phyloP scores from a whole-genome alignment of 2,113 vertebrate species.

The Isichthys henryi region DNA sequence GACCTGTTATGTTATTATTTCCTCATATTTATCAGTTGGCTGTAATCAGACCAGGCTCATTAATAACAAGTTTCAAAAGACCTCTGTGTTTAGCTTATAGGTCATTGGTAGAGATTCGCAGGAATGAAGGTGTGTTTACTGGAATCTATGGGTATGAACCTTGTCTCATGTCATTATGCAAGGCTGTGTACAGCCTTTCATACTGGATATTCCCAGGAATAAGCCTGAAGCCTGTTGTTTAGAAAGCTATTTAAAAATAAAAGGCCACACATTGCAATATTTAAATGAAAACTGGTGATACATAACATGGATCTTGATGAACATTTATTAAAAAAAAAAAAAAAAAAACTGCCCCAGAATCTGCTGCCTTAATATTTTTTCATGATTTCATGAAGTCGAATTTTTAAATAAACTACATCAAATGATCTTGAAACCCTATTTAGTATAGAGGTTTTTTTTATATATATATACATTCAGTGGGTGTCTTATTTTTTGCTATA shows the following conservation, averaged over 20 bases:
- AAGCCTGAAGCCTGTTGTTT: not conserved
- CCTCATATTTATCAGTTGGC: not conserved
- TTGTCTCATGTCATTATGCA: not conserved
- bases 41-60: not conserved
- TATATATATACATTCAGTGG: not conserved
- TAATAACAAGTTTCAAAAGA: not conserved
- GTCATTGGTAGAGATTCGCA: not conserved
- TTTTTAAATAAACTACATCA: not conserved
- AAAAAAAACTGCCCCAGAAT: not conserved
- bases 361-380: not conserved
- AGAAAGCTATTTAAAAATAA: not conserved
- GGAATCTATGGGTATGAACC: not conserved
- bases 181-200: not conserved
- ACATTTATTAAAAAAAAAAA: no score
- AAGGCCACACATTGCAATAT: not conserved
- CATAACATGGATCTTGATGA: not conserved
- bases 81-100: not conserved
- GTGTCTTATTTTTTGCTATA: not conserved
- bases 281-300: not conserved
- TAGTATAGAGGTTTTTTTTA: not conserved
- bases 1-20: not conserved
- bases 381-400: not conserved
- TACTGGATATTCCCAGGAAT: not conserved
- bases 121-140: not conserved
- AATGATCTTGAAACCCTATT: not conserved